Evolutionary conservation across 1,140 invertebrate genomes (phyloP), one percentile per base, ranked within the genome.

Genomic region (Drosophila lacertosa): DNA sequence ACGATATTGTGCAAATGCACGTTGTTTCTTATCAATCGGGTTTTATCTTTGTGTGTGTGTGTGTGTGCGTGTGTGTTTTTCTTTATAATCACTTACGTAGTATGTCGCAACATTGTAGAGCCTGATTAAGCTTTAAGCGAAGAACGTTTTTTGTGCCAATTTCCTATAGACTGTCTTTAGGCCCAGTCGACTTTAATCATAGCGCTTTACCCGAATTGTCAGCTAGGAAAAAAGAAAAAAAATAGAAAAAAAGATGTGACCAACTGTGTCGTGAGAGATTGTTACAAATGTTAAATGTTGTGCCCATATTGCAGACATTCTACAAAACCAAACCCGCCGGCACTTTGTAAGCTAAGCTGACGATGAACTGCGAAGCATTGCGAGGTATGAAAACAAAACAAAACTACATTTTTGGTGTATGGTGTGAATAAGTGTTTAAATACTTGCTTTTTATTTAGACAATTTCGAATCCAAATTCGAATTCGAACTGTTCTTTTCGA

Each of bases 11-110:
- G 13, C 3, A 57, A 66, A 33, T 37, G 39, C 64, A 60, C 42
- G 48, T 33, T 42, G 50, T 51, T 51, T 72, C 66, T 82, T 82
- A 84, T 82, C 79, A 86, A 54, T 54, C 44, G 22, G 11, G 20
- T 54, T 83, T 78, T 83, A 84, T 84, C 76, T 74, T 39, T 13
- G 51, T 24, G 45, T 40, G 10, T 22, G 33, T 48, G 26, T 42
- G 13, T 13, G 26, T 44, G 29, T 11, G 10, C 54, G 26, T 20
- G n/a, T 55, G 6, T 20, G 22, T 57, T 6, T 51, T 10, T 2
- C 7, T 42, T 11, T n/a, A 64, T 4, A 16, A 15, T 35, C 5
- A n/a, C 32, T 37, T 51, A 40, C 13, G 44, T 35, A 18, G 3
- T 45, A 35, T 35, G 40, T 39, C 39, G 6, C 9, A 62, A 62